These are phyloP conservation scores for Teinopalpus imperialis DNA, from an alignment of 2,888 invertebrate genomes.

Conservation along the genomic window DNA sequence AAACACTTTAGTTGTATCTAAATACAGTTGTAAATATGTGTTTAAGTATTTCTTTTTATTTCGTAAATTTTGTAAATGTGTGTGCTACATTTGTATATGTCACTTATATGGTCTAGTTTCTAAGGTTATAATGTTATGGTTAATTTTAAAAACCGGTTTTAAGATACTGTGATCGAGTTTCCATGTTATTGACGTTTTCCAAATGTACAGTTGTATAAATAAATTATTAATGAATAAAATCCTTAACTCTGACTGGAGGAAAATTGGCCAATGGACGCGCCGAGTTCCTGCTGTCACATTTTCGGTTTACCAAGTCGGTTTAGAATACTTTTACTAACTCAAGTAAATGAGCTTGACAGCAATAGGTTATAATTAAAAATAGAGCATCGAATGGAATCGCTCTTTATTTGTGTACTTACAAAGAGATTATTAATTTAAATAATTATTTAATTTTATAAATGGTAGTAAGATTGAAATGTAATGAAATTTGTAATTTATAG, in stretches of 20 bases:
- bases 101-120: conserved; percentile 54
- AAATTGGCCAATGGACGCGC: conserved; percentile 13
- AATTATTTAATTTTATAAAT: conserved; percentile 32
- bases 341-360: conserved; percentile 1
- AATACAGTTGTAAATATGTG: conserved; percentile 37
- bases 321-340: not conserved
- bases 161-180: conserved; percentile 22
- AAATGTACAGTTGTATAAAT: conserved; percentile 39
- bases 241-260: not conserved
- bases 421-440: conserved; percentile 32
- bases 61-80: conserved; percentile 70
- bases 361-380: conserved; percentile 13
- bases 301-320: conserved; percentile 12
- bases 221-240: conserved; percentile 32
- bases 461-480: conserved; percentile 54
- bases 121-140: conserved; percentile 29
- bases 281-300: too few relatives aligned
- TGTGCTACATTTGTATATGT: conserved; percentile 73
- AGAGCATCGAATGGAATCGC: not conserved
- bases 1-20: conserved; percentile 36
- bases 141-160: conserved; percentile 29
- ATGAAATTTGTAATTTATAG: conserved; percentile 77
- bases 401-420: conserved; percentile 19
- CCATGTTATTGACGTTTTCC: conserved; percentile 8
- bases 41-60: conserved; percentile 44